phyloP scores from a whole-genome alignment of 2,888 invertebrate species.

The Pristionchus japonicus region DNA sequence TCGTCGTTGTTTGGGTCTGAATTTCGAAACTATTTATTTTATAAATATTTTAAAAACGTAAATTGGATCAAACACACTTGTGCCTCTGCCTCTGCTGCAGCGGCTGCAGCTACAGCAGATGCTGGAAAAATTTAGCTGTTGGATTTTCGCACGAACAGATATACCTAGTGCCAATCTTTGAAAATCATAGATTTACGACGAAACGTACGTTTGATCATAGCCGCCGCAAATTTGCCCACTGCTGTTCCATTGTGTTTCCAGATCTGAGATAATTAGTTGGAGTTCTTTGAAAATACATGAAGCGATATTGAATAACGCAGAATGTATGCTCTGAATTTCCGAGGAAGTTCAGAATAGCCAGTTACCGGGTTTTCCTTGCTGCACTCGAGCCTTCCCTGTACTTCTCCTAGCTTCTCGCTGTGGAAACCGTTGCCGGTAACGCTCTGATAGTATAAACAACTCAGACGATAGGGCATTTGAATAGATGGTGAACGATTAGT shows the following conservation, averaged over 20 bases:
- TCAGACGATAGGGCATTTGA: no score
- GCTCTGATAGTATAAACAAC: neutral
- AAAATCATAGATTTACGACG: no score
- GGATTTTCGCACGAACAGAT: no score
- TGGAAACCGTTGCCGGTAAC: neutral
- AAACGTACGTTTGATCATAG: no score
- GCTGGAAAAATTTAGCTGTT: no score
- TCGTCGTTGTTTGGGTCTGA: neutral
- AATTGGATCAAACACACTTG: neutral
- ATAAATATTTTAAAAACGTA: neutral
- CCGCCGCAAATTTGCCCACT: neutral
- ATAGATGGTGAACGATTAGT: no score
- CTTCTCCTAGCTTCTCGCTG: neutral
- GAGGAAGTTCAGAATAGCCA: no score
- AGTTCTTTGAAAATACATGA: no score
- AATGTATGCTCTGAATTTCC: no score
- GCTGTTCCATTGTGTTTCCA: neutral
- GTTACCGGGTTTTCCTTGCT: neutral
- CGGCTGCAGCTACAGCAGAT: no score
- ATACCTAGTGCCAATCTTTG: no score
- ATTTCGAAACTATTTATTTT: neutral
- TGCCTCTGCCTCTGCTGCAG: neutral
- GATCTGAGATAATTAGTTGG: neutral
- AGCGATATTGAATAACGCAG: no score
- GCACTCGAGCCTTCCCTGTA: neutral